These are phyloP conservation scores for Luffia ferchaultella DNA, from an alignment of 2,888 invertebrate species.

Conservation along the genomic window DNA sequence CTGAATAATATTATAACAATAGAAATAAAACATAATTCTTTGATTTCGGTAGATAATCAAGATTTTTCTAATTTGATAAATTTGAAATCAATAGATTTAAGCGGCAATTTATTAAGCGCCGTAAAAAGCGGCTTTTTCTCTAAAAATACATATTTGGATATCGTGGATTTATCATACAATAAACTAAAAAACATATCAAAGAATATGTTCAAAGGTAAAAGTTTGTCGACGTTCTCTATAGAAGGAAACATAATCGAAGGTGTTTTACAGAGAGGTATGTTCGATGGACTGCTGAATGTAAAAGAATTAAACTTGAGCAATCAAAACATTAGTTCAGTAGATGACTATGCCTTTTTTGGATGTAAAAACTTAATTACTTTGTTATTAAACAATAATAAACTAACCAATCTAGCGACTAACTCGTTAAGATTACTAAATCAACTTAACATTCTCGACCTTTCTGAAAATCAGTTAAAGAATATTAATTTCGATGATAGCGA, in stretches of 20 bases:
- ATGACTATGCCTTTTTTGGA: constrained; percentile 34
- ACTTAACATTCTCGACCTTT: constrained; percentile 30
- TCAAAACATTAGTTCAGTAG: constrained; percentile 28
- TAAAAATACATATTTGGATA: constrained; percentile 18
- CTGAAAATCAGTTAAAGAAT: constrained; percentile 29
- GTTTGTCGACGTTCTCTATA: constrained; percentile 26
- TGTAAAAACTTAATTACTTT: constrained; percentile 23
- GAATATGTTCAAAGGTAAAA: constrained; percentile 30
- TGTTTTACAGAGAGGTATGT: constrained; percentile 27
- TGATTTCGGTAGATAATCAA: constrained; percentile 23
- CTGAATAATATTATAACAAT: constrained; percentile 23
- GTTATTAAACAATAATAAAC: constrained; percentile 31
- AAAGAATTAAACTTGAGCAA: constrained; percentile 27
- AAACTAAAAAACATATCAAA: constrained; percentile 27
- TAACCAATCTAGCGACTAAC: constrained; percentile 22
- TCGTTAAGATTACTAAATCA: constrained; percentile 26
- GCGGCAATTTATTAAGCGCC: constrained; percentile 25
- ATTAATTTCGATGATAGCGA: constrained; percentile 31
- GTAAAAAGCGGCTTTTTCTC: constrained; percentile 24
- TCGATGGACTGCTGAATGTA: constrained; percentile 30
- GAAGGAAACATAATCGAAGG: constrained; percentile 29
- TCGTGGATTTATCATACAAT: constrained; percentile 31
- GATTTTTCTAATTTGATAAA: constrained; percentile 21
- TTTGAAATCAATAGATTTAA: constrained; percentile 25
- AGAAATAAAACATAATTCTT: constrained; percentile 28